These are phyloP conservation scores for Orientallactaga sibirica DNA, from an alignment of 2,797 vertebrate species.

Conservation along the genomic window DNA sequence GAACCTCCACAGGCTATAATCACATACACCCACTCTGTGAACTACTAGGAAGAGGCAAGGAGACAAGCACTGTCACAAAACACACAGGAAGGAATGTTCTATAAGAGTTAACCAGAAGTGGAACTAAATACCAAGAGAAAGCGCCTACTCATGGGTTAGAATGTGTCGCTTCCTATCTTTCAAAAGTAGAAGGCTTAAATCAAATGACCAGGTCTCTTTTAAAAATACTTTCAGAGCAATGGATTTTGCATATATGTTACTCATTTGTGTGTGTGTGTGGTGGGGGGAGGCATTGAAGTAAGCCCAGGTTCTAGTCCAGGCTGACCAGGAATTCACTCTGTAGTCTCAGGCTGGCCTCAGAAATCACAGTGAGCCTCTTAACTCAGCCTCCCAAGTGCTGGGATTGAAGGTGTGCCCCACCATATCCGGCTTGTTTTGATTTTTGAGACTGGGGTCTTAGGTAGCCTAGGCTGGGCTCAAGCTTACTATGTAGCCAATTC, in stretches of 20 bases:
- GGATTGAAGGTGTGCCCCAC: too few species aligned
- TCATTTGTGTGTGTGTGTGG: background rate
- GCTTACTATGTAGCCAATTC: background rate
- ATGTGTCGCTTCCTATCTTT: background rate
- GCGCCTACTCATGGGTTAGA: background rate
- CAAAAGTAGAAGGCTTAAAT: background rate
- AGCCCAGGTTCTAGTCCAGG: too few species aligned
- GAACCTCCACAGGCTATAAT: slow-evolving; percentile 60
- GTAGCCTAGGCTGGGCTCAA: background rate
- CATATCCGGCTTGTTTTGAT: background rate
- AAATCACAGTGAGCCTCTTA: too few species aligned
- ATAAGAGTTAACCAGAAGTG: slow-evolving; percentile 34
- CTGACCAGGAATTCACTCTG: too few species aligned
- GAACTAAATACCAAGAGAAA: background rate
- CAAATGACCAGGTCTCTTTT: background rate
- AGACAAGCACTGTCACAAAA: background rate
- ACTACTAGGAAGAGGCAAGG: slow-evolving; percentile 2
- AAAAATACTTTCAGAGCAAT: background rate
- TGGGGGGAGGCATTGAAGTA: too few species aligned
- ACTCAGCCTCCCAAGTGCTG: too few species aligned
- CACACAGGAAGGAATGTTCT: slow-evolving; percentile 55
- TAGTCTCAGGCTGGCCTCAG: too few species aligned
- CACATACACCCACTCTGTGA: slow-evolving; percentile 35
- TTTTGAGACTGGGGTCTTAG: background rate
- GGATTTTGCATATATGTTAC: background rate